phyloP scores from a whole-genome alignment of 2,888 invertebrate species.

The Colletes collaris region DNA sequence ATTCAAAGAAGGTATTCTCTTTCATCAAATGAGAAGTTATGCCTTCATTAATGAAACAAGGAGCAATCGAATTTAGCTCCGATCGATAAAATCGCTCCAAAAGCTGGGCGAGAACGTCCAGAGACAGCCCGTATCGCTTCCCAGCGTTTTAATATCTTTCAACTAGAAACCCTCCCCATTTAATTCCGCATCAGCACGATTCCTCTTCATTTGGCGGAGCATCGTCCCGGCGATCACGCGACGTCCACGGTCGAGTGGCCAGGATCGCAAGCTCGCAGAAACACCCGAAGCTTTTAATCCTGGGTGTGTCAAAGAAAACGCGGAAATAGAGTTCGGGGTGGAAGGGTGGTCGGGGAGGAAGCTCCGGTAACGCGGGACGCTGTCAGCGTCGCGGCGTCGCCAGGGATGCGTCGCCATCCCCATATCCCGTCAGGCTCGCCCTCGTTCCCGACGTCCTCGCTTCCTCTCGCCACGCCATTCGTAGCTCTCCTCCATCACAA shows the following conservation, averaged over 20 bases:
- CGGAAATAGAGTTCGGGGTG: slow-evolving; percentile 65
- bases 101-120: too few species aligned
- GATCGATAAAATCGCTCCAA: too few species aligned
- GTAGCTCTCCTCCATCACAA: slow-evolving; percentile 52
- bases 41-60: too few species aligned
- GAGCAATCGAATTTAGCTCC: too few species aligned
- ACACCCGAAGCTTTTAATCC: slow-evolving; percentile 69
- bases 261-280: slow-evolving; percentile 26
- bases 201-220: not conserved
- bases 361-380: slow-evolving; percentile 40
- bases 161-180: not conserved
- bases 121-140: too few species aligned
- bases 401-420: slow-evolving; percentile 74
- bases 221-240: slow-evolving; percentile 9
- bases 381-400: slow-evolving; percentile 78
- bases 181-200: not conserved
- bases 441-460: slow-evolving; percentile 51
- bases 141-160: too few species aligned
- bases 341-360: slow-evolving; percentile 51
- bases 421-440: slow-evolving; percentile 68
- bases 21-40: too few species aligned
- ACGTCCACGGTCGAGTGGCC: slow-evolving; percentile 7
- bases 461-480: slow-evolving; percentile 37
- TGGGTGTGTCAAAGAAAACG: slow-evolving; percentile 71
- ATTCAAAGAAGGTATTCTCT: too few species aligned